phyloP scores from a whole-genome alignment of 2,888 invertebrate species.

The Alloscopus bannaensis region DNA sequence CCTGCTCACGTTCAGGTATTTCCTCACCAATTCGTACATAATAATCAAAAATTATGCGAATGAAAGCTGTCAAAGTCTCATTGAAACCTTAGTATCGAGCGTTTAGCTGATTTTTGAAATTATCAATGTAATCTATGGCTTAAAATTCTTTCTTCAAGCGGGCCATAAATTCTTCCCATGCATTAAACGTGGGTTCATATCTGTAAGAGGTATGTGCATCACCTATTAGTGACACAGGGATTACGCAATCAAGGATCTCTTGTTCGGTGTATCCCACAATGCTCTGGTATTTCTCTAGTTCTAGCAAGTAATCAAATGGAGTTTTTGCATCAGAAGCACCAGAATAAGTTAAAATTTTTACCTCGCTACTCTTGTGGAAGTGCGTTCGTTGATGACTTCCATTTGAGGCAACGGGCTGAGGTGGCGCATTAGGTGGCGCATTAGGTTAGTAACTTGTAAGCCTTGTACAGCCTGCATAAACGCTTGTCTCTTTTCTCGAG shows the following conservation, averaged over 20 bases:
- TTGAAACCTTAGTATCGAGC: slow-evolving; percentile 49
- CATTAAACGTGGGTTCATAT: slow-evolving; percentile 12
- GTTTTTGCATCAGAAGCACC: slow-evolving; percentile 51
- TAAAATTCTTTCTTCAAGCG: slow-evolving; percentile 49
- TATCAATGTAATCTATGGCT: slow-evolving; percentile 41
- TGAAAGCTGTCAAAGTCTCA: slow-evolving; percentile 51
- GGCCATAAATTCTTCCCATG: slow-evolving; percentile 33
- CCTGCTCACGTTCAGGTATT: slow-evolving; percentile 10
- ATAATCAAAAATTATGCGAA: slow-evolving; percentile 45
- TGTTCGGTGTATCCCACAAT: slow-evolving; percentile 29
- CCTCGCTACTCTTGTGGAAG: slow-evolving; percentile 40
- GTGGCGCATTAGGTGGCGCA: no score
- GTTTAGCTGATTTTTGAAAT: slow-evolving; percentile 48
- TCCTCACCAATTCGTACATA: slow-evolving; percentile 36
- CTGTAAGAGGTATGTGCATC: slow-evolving; percentile 54
- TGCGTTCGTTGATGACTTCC: slow-evolving; percentile 13
- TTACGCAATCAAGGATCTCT: slow-evolving; percentile 43
- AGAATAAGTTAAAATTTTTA: slow-evolving; percentile 44
- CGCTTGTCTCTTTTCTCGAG: no score
- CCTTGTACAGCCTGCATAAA: no score
- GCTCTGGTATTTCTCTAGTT: slow-evolving; percentile 47
- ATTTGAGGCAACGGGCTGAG: no score
- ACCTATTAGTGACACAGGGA: slow-evolving; percentile 40
- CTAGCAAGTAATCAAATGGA: slow-evolving; percentile 58
- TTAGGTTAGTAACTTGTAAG: no score